Base-by-base conservation (phyloP, 2,113 vertebrate genomes). In the Oryzias woworae region DNA sequence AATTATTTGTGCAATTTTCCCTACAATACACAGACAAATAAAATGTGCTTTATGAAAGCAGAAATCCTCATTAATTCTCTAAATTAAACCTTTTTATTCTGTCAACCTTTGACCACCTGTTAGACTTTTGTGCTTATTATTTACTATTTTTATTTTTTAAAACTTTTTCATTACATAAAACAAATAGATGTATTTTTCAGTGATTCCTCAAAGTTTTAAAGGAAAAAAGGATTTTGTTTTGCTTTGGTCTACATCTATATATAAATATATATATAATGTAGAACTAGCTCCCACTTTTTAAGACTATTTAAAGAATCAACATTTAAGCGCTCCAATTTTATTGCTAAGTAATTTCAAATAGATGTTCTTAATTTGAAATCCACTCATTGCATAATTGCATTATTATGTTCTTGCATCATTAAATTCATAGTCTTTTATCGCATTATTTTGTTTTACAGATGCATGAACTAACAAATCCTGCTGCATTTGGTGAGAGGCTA, bases 101-200 rank as follows among this genome's bases (percentile, higher is more conserved):
- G 2, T 81, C 75, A 78, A 76, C 91, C 88, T 82, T 81, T 91
- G 92, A 94, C 93, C 93, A 97, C 95, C 92, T 95, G 94, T 95
- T 95, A 94, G 88, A 8, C 82, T 55, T 26, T 51, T 72, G 69
- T 75, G 73, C 90, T 95, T 93, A 95, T 94, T 95, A 95, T 95
- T 95, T 95, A 87, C 94, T 81, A 89, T 74, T 88, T 69, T 81
- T 85, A 89, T 83, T 89, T 91, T 80, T 48, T 8, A 13, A 71
- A 93, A 87, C 89, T 85, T 92, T 56, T 87, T 75, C 84, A 47
- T 82, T 83, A 75, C 67, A 63, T 79, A 77, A 36, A 36, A 36
- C 2, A 36, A 36, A 36, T 12, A 12, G 7, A 36, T 36, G 7
- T 36, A 36, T 36, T 36, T 36, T 6, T 10, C 31, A 36, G 31